phyloP scores from a whole-genome alignment of 2,888 invertebrate species.

The Orthosia cruda region DNA sequence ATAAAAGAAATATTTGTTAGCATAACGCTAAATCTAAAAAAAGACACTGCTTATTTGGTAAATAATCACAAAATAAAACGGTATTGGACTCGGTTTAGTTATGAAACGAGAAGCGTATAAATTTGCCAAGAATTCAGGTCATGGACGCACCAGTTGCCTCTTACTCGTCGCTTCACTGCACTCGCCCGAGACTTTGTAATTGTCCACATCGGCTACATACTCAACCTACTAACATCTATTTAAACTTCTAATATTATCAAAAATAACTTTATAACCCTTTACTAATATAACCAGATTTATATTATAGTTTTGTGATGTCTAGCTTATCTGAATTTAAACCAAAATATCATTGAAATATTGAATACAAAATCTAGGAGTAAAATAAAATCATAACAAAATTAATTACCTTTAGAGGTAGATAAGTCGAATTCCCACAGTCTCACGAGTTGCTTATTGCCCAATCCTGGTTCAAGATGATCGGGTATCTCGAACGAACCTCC shows the following conservation, averaged over 20 bases:
- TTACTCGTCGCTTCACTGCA: constrained; percentile 89
- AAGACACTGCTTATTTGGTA: constrained; percentile 56
- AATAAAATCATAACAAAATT: constrained; percentile 16
- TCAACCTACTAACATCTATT: constrained; percentile 67
- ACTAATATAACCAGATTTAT: neutral
- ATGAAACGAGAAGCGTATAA: constrained; percentile 83
- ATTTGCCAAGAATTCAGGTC: constrained; percentile 88
- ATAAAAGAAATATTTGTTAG: constrained; percentile 16
- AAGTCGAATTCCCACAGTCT: constrained; percentile 95
- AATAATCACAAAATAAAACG: constrained; percentile 74
- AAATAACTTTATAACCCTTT: constrained; percentile 1
- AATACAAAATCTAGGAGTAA: neutral
- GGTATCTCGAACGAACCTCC: constrained; percentile 94
- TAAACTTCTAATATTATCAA: constrained; percentile 41
- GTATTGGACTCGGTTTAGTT: constrained; percentile 77
- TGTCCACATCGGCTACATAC: constrained; percentile 75
- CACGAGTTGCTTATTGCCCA: constrained; percentile 96
- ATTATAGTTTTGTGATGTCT: neutral
- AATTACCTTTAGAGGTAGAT: constrained; percentile 81
- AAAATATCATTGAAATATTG: neutral
- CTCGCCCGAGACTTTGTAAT: constrained; percentile 81
- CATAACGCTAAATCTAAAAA: constrained; percentile 23
- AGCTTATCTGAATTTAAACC: neutral
- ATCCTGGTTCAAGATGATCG: constrained; percentile 96
- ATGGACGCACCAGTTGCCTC: constrained; percentile 86